Evolutionary conservation across 2,113 vertebrate genomes (phyloP), one percentile per base, ranked within the genome.

Genomic region (Diphyllodes magnificus): DNA sequence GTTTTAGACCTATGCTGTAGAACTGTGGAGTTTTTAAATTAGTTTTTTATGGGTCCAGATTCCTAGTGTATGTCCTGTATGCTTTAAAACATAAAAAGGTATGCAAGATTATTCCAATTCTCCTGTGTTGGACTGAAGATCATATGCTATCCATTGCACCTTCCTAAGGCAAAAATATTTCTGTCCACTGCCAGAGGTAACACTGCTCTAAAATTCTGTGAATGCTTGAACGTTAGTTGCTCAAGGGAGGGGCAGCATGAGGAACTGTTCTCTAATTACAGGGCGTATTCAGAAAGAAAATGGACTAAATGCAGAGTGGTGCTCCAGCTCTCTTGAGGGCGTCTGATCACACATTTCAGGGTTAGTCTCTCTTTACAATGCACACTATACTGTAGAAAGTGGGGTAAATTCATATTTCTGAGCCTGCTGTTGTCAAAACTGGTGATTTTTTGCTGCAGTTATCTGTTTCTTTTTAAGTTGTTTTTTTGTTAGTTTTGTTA

Each of bases 251-350:
- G 96, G 88, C 95, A 92, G 85, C 85, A 88, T 94, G 91, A 96
- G 88, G 96, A 97, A 95, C 80, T 93, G 59, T 90, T 95, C 94
- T 94, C 56, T 97, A 95, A 97, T 98, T 97, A 94, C 57, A 97
- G 95, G 95, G 90, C 97, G 93, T 95, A 96, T 95, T 97, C 96
- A 94, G 84, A 78, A 95, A 63, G 68, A 77, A 95, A 94, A 95
- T 88, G 81, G 76, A 53, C 13, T 66, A 81, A 78, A 86, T 92
- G 81, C 77, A 77, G 72, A 84, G 76, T 90, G 89, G 78, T 93
- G 72, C 84, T 84, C 49, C 91, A 96, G 84, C 75, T 94, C 82
- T 97, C 61, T 40, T 44, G 61, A 91, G 77, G 45, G 90, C 1
- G 0, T 88, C 66, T 80, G 50, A 80, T 94, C 75, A 78, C 65